Conservation (phyloP, 1,140 invertebrate genomes). For the Halyomorpha halys region DNA sequence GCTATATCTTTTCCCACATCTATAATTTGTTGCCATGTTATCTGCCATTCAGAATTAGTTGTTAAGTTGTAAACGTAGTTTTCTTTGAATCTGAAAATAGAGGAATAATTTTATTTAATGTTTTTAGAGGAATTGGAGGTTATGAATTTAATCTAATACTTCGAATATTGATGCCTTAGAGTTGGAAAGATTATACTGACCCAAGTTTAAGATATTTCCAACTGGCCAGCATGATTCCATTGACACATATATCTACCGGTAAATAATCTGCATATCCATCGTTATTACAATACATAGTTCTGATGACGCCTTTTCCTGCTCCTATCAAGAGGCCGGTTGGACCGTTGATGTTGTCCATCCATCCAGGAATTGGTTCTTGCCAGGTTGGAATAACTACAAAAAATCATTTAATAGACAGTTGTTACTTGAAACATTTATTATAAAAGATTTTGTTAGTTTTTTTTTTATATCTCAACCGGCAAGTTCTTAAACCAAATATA, state of each 20-base stretch:
- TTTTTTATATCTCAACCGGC: too few species aligned
- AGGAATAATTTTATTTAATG: not conserved
- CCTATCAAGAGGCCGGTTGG: slow-evolving; percentile 67
- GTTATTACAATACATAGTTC: slow-evolving; percentile 71
- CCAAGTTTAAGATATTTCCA: slow-evolving; percentile 42
- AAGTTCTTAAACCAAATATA: too few species aligned
- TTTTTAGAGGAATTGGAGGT: not conserved
- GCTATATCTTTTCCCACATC: slow-evolving; percentile 68
- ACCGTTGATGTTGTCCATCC: slow-evolving; percentile 91
- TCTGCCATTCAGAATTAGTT: slow-evolving; percentile 48
- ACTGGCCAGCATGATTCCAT: slow-evolving; percentile 50
- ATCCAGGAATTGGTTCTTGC: slow-evolving; percentile 71
- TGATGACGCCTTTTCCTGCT: slow-evolving; percentile 72
- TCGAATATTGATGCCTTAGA: not conserved
- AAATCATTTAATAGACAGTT: not conserved
- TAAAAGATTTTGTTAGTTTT: too few species aligned
- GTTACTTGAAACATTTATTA: too few species aligned
- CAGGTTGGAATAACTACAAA: slow-evolving; percentile 59
- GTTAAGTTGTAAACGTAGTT: slow-evolving; percentile 33
- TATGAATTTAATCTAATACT: not conserved
- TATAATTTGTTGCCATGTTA: slow-evolving; percentile 73
- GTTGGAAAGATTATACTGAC: not conserved
- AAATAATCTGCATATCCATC: slow-evolving; percentile 72
- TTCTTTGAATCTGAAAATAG: slow-evolving; percentile 28
- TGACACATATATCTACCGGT: slow-evolving; percentile 70